These are phyloP conservation scores for Prionace glauca DNA, from an alignment of 2,797 vertebrate species.

Conservation along the genomic window DNA sequence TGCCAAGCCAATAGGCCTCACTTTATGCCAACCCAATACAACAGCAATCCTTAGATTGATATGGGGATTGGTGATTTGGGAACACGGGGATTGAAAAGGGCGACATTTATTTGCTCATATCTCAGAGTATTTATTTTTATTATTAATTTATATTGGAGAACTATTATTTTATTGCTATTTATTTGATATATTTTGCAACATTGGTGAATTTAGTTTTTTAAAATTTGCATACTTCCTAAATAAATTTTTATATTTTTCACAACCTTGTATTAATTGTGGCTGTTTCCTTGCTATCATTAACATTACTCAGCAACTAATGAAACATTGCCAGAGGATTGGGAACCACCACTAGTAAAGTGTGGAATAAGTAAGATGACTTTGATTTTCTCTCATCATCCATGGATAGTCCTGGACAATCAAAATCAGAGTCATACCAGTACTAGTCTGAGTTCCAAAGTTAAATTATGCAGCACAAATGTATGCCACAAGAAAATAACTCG, in stretches of 20 bases:
- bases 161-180: conserved; percentile 7
- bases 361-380: not conserved
- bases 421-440: not conserved
- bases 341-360: not conserved
- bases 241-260: conserved; percentile 16
- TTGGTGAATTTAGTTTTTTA: not conserved
- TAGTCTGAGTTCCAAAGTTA: not conserved
- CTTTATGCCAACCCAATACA: not conserved
- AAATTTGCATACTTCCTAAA: not conserved
- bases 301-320: not conserved
- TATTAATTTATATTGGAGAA: not conserved
- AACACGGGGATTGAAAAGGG: not conserved
- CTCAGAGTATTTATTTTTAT: not conserved
- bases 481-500: not conserved
- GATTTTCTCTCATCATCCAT: not conserved
- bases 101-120: not conserved
- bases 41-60: not conserved
- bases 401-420: not conserved
- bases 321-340: not conserved
- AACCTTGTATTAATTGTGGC: not conserved
- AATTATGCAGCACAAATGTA: not conserved
- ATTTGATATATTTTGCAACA: not conserved
- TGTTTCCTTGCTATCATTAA: not conserved
- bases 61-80: not conserved
- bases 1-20: too few species aligned